Conservation (phyloP, 2,888 invertebrate species). For the Theretra japonica region DNA sequence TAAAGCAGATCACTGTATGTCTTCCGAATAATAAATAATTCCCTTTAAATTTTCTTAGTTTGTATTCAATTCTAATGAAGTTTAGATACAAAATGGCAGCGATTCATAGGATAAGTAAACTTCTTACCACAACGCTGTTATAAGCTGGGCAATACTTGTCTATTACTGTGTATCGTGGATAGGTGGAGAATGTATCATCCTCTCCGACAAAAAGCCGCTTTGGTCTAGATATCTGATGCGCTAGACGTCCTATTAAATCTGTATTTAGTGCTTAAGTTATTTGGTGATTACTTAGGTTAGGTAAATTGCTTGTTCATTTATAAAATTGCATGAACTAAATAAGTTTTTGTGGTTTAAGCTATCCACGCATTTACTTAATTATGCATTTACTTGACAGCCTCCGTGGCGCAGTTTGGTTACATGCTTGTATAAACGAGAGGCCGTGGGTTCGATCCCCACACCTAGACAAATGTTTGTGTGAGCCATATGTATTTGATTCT, state of each 20-base stretch:
- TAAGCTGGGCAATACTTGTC: not conserved
- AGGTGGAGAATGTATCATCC: constrained; percentile 2
- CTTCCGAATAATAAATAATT: no score
- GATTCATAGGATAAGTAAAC: no score
- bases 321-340: no score
- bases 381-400: not conserved
- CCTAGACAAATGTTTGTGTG: not conserved
- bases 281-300: no score
- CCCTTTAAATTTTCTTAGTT: no score
- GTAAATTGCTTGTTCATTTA: no score
- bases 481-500: not conserved
- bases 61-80: no score
- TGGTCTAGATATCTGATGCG: not conserved
- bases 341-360: no score
- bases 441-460: not conserved
- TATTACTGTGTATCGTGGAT: not conserved
- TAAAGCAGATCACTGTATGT: no score
- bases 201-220: not conserved
- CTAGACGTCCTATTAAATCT: not conserved
- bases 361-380: no score
- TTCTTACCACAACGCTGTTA: no score
- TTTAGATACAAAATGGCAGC: no score
- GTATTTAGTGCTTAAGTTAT: not conserved
- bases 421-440: not conserved
- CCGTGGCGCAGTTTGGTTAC: not conserved